Percentiles rank a stretch among this genome's conserved stretches.
Evolutionary conservation across 1,140 invertebrate genomes (phyloP).

Genomic region (Cyclina sinensis): DNA sequence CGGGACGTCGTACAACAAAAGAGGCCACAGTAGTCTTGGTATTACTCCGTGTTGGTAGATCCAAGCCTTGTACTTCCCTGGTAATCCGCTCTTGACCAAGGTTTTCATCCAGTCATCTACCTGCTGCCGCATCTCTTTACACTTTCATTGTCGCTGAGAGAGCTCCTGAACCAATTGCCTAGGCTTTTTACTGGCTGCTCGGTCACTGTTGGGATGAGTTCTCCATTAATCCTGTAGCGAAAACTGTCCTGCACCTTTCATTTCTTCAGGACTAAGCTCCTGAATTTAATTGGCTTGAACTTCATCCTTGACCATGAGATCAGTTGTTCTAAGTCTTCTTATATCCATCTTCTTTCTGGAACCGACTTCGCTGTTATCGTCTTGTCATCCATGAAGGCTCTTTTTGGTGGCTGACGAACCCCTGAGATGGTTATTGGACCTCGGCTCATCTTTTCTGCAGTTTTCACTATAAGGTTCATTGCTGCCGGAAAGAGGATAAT

Average conservation of each 20-base stretch:
- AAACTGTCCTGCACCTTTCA: slow-evolving; percentile 20
- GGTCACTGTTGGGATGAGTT: too few relatives aligned
- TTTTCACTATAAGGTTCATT: too few relatives aligned
- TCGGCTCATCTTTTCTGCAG: slow-evolving; percentile 25
- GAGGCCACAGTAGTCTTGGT: slow-evolving; percentile 26
- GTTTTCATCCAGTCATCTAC: too few relatives aligned
- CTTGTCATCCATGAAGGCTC: slow-evolving; percentile 65
- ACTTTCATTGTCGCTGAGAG: slow-evolving; percentile 55
- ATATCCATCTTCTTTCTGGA: slow-evolving; percentile 35
- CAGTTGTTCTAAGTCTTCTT: slow-evolving; percentile 26
- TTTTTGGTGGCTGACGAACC: slow-evolving; percentile 34
- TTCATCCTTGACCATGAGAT: slow-evolving; percentile 12
- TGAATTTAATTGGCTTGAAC: slow-evolving; percentile 28
- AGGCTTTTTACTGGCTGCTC: too few relatives aligned
- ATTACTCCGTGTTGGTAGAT: slow-evolving; percentile 46
- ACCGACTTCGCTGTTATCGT: slow-evolving; percentile 43
- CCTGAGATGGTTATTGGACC: too few relatives aligned
- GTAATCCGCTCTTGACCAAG: slow-evolving; percentile 45
- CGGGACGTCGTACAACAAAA: slow-evolving; percentile 47
- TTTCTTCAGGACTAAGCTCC: slow-evolving; percentile 35
- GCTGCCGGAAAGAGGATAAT: too few relatives aligned
- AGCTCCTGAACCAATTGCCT: too few relatives aligned
- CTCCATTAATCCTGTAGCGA: background rate
- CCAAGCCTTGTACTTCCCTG: slow-evolving; percentile 60
- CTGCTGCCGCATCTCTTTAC: too few relatives aligned